Evolutionary conservation across 2,888 invertebrate species (phyloP), one percentile per base, ranked within the genome.

Genomic region (Scrobipalpa atriplicella): DNA sequence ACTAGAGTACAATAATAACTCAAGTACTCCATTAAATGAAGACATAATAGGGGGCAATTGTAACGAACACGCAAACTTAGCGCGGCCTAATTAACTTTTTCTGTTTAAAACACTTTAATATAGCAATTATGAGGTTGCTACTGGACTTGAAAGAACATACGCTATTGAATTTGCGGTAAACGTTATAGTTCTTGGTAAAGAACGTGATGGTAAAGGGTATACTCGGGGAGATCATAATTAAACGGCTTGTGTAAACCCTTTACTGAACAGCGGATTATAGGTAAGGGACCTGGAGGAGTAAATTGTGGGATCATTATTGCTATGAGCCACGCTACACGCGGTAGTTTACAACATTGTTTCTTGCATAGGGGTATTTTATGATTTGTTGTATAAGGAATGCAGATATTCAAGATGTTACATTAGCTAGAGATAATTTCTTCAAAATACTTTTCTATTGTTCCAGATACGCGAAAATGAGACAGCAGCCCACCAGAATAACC

Each of bases 391-490:
- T 3, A 29, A 29, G n/a, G 47, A 5, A 47, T n/a, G 18, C 52
- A 18, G 52, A 52, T 18, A 19, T 16, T 18, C 21, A 11, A 54
- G 16, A 18, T 2, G 19, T 54, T 18, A 9, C 18, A 10, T 10
- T 11, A 3, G 54, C 7, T n/a, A 54, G 11, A 10, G 11, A 54
- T 9, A 19, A 18, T 18, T 54, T 54, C 9, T 54, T 11, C 10
- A 18, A 54, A 79, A 75, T 71, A 76, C 80, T 82, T 76, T 83
- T 87, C 88, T 77, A 83, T 89, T 90, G 87, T 91, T 92, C 69
- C 90, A 91, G 91, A 77, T 80, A 70, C 72, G 78, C 77, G 78
- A 81, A 71, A 77, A 82, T 81, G 81, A 76, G 66, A 75, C 74
- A 70, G 69, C 67, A 66, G 29, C 64, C 68, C 70, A 68, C 71